Base-by-base conservation (phyloP, 92 coral and sea anemone genomes). In the Heteractis magnifica region DNA sequence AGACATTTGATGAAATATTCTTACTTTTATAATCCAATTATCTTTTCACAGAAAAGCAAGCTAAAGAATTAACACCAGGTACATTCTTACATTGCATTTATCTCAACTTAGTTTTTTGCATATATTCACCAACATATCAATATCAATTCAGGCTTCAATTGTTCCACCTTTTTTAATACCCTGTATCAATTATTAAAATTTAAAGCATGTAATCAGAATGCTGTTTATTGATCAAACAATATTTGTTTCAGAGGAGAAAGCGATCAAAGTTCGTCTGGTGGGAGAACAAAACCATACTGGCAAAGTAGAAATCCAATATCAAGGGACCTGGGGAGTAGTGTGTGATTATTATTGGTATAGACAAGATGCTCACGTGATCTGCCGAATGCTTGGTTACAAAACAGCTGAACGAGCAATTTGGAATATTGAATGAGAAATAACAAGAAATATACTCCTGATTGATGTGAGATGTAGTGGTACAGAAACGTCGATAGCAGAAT, bases 171-270 rank as follows among this genome's bases (percentile, higher is more conserved):
- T 34, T 34, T 34, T 34, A 34, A 34, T 34, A 34, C 44, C 3
- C 1, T 34, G 44, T 34, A 34, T 34, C 44, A 34, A 34, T 34
- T 34, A 34, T 34, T 34, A 34, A 34, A 58, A 58, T 58, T 15
- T 58, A 12, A 58, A n/a, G 64, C 0, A 12, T 58, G 15, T 58
- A n/a, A 11, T 58, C 16, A 58, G 64, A 11, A 58, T 58, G 19
- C 14, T 58, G 64, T 12, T 58, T 58, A n/a, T 12, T 58, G 13
- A 58, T 58, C 14, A 19, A 58, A 13, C 19, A 58, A 58, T 13
- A 58, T 13, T 58, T 58, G 64, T 70, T 70, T 70, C 15, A 70
- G 75, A 70, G 75, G 75, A 70, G 75, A 70, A 70, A 70, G 75
- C 75, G 1, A 70, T 70, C 41, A 21, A 70, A 70, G 75, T 70